Percentiles rank a stretch among this genome's conserved stretches.
Conservation (phyloP, 2,113 vertebrate species). For the Octodon degus region DNA sequence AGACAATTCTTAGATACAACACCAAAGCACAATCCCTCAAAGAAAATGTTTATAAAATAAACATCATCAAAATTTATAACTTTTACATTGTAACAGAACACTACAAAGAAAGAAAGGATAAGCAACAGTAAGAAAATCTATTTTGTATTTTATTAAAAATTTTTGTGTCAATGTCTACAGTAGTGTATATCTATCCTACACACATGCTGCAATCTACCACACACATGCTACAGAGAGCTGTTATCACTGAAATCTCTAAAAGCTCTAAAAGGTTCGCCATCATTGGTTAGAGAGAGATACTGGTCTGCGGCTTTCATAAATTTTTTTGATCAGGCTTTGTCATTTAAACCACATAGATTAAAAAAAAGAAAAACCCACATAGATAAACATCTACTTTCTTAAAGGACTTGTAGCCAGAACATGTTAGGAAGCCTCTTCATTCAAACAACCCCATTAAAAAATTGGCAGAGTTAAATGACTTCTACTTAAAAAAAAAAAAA, state of each 20-base stretch:
- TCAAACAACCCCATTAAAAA: background rate
- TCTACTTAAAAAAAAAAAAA: background rate
- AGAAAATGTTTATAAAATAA: background rate
- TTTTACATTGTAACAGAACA: background rate
- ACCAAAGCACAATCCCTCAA: background rate
- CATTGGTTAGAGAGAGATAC: background rate
- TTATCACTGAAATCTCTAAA: background rate
- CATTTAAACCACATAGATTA: background rate
- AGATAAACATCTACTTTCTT: background rate
- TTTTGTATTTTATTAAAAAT: background rate
- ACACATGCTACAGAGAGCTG: background rate
- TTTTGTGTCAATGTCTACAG: background rate
- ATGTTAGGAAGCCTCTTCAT: background rate
- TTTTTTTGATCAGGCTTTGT: background rate
- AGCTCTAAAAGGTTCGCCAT: background rate
- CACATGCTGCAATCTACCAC: background rate
- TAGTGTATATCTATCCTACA: background rate
- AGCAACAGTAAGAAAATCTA: background rate
- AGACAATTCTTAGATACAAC: background rate
- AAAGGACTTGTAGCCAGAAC: background rate
- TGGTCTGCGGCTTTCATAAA: background rate
- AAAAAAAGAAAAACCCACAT: no score
- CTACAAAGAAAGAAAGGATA: background rate
- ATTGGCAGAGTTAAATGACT: background rate
- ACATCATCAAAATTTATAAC: constrained; percentile 12